Evolutionary conservation across 2,113 vertebrate species (phyloP).

Genomic region (Haliaeetus leucogaster): DNA sequence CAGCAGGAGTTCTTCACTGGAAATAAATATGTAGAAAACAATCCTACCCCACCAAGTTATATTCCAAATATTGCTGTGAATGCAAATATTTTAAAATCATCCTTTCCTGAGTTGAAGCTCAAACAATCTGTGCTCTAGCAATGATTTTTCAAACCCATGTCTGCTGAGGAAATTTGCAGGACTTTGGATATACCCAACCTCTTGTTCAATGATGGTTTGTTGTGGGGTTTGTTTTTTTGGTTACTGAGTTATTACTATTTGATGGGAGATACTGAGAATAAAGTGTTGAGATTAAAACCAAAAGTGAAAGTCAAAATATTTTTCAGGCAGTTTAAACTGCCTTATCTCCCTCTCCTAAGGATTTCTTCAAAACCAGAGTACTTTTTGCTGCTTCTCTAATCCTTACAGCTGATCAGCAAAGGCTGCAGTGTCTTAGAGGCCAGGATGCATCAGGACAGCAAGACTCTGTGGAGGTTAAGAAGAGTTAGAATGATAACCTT

Average conservation of each 20-base stretch:
- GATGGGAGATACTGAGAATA: neutral
- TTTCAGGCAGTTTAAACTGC: neutral
- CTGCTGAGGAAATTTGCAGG: neutral
- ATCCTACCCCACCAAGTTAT: neutral
- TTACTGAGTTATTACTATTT: neutral
- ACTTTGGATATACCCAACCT: neutral
- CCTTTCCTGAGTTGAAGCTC: neutral
- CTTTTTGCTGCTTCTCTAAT: neutral
- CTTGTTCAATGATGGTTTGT: neutral
- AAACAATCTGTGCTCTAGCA: neutral
- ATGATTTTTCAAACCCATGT: neutral
- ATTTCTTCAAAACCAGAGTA: neutral
- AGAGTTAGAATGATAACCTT: neutral
- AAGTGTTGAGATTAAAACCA: neutral
- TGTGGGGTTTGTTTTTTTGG: neutral
- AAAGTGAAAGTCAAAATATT: neutral
- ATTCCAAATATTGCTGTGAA: neutral
- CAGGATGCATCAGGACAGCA: neutral
- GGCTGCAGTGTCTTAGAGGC: neutral
- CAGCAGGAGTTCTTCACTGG: neutral
- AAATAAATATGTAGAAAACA: neutral
- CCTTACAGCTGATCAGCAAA: neutral
- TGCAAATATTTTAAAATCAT: neutral
- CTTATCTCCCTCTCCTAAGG: neutral
- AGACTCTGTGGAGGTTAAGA: neutral